Conservation (phyloP, 2,113 vertebrate genomes). For the Ploceus nigricollis region DNA sequence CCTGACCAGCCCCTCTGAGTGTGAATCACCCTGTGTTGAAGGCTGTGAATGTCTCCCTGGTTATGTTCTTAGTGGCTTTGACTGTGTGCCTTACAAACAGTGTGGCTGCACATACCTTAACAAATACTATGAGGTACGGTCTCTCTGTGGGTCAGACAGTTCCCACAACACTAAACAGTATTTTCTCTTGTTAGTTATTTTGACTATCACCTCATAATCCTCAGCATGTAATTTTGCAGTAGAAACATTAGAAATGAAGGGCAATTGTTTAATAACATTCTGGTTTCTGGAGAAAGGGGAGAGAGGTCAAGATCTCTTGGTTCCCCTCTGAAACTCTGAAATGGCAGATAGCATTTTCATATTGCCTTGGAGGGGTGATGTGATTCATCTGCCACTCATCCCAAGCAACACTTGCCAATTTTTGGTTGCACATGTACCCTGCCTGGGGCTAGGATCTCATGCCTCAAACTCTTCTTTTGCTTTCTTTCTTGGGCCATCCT, state of each 20-base stretch:
- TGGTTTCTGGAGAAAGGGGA: background rate
- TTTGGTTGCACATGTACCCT: background rate
- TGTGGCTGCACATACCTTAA: constrained; percentile 66
- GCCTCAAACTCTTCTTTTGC: background rate
- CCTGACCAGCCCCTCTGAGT: constrained; percentile 60
- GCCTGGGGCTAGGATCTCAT: background rate
- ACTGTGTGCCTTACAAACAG: constrained; percentile 65
- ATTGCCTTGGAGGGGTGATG: background rate
- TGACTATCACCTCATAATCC: background rate
- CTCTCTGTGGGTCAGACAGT: background rate
- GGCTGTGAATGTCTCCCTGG: constrained; percentile 71
- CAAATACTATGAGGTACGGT: constrained; percentile 58
- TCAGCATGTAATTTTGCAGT: background rate
- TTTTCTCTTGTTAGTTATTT: background rate
- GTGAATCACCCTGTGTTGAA: constrained; percentile 49
- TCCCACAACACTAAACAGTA: background rate
- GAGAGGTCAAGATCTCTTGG: background rate
- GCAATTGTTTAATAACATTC: background rate
- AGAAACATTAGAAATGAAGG: background rate
- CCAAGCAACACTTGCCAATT: background rate
- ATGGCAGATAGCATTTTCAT: background rate
- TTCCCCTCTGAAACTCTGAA: background rate
- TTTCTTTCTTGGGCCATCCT: background rate
- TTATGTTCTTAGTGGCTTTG: constrained; percentile 59
- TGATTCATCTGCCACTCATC: background rate